Percentiles rank a stretch among this genome's conserved stretches.
These are phyloP conservation scores for Aurelia aurita complex sp. Pacific DNA, from an alignment of 30 jellyfish, hydroid and myxozoan species.

Conservation along the genomic window DNA sequence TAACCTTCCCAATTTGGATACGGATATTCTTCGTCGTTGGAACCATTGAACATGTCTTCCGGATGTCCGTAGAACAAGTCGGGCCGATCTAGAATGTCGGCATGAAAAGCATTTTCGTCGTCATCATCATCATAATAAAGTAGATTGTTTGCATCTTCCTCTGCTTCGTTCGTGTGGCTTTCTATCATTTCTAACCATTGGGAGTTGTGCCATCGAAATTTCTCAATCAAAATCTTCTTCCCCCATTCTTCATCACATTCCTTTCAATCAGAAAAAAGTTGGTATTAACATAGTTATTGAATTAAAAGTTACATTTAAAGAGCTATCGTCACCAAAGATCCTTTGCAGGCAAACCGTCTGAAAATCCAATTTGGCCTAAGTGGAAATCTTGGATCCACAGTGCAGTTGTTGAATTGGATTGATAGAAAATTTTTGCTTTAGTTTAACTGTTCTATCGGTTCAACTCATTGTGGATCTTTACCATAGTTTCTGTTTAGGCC, in stretches of 20 bases:
- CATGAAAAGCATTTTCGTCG: slow-evolving; percentile 59
- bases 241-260: slow-evolving; percentile 99
- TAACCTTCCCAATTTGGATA: slow-evolving; percentile 72
- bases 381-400: no score
- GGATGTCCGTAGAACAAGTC: slow-evolving; percentile 92
- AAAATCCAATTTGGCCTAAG: no score
- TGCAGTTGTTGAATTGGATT: no score
- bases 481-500: no score
- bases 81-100: slow-evolving; percentile 92
- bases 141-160: slow-evolving; percentile 48
- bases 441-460: no score
- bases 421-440: no score
- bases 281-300: not conserved
- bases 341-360: not conserved
- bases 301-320: not conserved
- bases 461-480: no score
- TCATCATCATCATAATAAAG: slow-evolving; percentile 63
- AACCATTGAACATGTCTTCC: slow-evolving; percentile 76
- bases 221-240: slow-evolving; percentile 78
- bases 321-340: not conserved
- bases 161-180: slow-evolving; percentile 62
- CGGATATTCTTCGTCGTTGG: slow-evolving; percentile 58
- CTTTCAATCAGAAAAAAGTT: slow-evolving; percentile 39
- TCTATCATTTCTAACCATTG: slow-evolving; percentile 99
- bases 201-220: slow-evolving; percentile 99